Conservation (phyloP, 2,113 vertebrate species). For the Apodemus sylvaticus region DNA sequence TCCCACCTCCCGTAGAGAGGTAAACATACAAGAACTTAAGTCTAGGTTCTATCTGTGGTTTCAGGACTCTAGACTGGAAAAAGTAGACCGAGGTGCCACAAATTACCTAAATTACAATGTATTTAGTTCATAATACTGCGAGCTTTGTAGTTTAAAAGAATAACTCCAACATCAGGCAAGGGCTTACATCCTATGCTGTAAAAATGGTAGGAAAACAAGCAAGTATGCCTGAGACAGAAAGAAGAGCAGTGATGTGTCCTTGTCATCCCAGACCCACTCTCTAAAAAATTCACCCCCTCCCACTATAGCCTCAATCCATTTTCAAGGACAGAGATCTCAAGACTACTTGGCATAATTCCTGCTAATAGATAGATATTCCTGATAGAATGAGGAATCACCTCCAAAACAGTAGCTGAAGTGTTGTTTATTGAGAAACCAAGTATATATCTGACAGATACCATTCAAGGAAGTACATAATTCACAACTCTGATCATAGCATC, state of each 20-base stretch:
- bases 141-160: background rate
- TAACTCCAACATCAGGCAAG: background rate
- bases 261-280: background rate
- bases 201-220: background rate
- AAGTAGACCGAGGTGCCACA: too few relatives aligned
- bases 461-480: background rate
- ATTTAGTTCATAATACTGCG: background rate
- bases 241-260: background rate
- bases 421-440: constrained; percentile 2
- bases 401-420: background rate
- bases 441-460: background rate
- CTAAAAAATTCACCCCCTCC: background rate
- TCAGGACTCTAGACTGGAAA: background rate
- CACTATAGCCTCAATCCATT: background rate
- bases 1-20: background rate
- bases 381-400: background rate
- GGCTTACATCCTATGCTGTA: background rate
- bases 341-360: background rate
- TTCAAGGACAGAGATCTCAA: background rate
- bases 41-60: background rate
- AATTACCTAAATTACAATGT: background rate
- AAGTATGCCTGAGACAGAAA: background rate
- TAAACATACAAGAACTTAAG: background rate
- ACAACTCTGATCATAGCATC: background rate
- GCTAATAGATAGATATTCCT: too few relatives aligned